phyloP scores from a whole-genome alignment of 2,888 invertebrate species.

The Proisotoma minuta region DNA sequence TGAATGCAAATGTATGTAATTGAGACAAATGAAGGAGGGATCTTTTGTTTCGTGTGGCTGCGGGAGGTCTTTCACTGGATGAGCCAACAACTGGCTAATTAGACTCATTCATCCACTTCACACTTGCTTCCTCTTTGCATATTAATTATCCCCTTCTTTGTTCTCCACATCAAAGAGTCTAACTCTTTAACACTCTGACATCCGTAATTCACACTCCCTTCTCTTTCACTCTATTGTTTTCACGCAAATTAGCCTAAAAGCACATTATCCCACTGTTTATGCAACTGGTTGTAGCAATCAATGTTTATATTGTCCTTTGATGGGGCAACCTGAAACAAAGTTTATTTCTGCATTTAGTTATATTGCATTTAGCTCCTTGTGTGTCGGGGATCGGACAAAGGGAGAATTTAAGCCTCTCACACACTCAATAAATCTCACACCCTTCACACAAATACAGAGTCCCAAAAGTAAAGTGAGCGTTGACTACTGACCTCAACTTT shows the following conservation, averaged over 20 bases:
- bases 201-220: neutral
- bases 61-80: slow-evolving; percentile 2
- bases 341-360: neutral
- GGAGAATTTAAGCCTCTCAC: slow-evolving; percentile 20
- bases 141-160: slow-evolving; percentile 6
- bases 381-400: neutral
- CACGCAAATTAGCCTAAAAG: neutral
- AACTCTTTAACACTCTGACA: neutral
- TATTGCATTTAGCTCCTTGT: neutral
- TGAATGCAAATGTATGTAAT: neutral
- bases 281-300: neutral
- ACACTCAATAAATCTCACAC: slow-evolving; percentile 29
- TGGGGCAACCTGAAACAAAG: neutral
- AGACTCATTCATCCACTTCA: slow-evolving; percentile 14
- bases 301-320: neutral
- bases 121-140: slow-evolving; percentile 12
- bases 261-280: neutral
- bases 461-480: slow-evolving; percentile 1
- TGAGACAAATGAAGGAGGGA: slow-evolving; percentile 4
- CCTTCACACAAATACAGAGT: slow-evolving; percentile 14
- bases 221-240: slow-evolving; percentile 6
- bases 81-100: slow-evolving; percentile 10
- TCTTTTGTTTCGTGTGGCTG: neutral
- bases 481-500: neutral
- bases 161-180: neutral